Percentiles rank a stretch among this genome's conserved stretches.
These are phyloP conservation scores for Brachyhypopomus gauderio DNA, from an alignment of 2,113 vertebrate genomes.

Conservation along the genomic window DNA sequence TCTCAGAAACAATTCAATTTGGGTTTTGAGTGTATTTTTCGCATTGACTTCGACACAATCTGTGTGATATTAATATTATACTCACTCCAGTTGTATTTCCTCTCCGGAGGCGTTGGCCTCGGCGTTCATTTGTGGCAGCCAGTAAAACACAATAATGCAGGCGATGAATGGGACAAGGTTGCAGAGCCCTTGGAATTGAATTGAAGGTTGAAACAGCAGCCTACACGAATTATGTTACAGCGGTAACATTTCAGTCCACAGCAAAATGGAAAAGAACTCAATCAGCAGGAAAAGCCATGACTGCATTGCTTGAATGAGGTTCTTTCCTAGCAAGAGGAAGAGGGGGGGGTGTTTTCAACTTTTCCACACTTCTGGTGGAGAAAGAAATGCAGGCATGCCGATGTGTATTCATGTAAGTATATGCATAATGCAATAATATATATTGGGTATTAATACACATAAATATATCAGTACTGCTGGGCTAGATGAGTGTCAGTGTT, in stretches of 20 bases:
- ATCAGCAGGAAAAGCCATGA: constrained; percentile 68
- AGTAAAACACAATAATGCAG: constrained; percentile 71
- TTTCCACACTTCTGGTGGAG: background rate
- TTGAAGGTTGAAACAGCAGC: constrained; percentile 52
- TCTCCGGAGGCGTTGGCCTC: constrained; percentile 63
- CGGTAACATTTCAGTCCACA: constrained; percentile 70
- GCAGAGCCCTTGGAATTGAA: constrained; percentile 74
- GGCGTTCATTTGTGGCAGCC: constrained; percentile 67
- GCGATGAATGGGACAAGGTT: constrained; percentile 71
- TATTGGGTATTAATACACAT: no score
- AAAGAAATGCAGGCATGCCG: no score
- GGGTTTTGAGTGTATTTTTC: constrained; percentile 30
- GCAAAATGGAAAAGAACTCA: constrained; percentile 71
- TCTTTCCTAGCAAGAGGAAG: constrained; percentile 38
- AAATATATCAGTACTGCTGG: no score
- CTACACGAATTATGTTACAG: constrained; percentile 68
- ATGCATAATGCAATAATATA: no score
- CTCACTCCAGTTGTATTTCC: constrained; percentile 53
- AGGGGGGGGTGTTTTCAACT: constrained; percentile 49
- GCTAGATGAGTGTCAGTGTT: no score
- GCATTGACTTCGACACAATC: constrained; percentile 60
- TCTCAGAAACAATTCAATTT: constrained; percentile 30
- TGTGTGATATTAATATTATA: constrained; percentile 66
- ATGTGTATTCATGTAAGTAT: no score
- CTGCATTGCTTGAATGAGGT: constrained; percentile 66